Evolutionary conservation across 2,797 vertebrate genomes (phyloP).

Genomic region (Diplodus puntazzo): DNA sequence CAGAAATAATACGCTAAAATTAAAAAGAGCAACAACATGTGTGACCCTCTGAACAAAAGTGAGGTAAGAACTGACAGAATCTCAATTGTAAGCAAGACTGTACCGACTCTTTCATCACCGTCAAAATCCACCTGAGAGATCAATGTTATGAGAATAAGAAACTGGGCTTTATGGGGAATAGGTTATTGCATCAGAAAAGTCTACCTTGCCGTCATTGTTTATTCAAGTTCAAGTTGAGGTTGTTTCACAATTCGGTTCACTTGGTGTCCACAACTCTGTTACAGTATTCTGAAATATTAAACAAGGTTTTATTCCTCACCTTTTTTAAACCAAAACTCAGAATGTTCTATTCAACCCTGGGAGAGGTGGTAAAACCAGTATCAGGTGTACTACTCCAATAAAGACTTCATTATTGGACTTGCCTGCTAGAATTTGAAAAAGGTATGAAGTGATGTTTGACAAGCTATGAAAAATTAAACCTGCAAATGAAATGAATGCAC

Average conservation of each 20-base stretch:
- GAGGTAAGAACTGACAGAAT: neutral
- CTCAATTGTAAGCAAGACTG: neutral
- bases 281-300: neutral
- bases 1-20: neutral
- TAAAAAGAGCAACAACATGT: neutral
- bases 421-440: neutral
- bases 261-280: neutral
- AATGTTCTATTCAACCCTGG: neutral
- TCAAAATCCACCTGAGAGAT: conserved; percentile 19
- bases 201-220: conserved; percentile 10
- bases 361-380: neutral
- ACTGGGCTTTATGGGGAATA: neutral
- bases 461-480: neutral
- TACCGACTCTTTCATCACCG: neutral
- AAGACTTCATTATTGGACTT: neutral
- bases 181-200: conserved; percentile 10
- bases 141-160: neutral
- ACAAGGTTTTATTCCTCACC: neutral
- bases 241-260: neutral
- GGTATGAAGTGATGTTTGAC: neutral
- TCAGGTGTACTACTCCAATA: too few species aligned
- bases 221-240: neutral
- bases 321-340: neutral
- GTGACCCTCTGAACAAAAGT: conserved; percentile 9
- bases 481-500: neutral